Evolutionary conservation across 37 sponge, comb jelly and placozoan genomes (phyloP), one percentile per base, ranked within the genome.

Genomic region (Ephydatia muelleri): DNA sequence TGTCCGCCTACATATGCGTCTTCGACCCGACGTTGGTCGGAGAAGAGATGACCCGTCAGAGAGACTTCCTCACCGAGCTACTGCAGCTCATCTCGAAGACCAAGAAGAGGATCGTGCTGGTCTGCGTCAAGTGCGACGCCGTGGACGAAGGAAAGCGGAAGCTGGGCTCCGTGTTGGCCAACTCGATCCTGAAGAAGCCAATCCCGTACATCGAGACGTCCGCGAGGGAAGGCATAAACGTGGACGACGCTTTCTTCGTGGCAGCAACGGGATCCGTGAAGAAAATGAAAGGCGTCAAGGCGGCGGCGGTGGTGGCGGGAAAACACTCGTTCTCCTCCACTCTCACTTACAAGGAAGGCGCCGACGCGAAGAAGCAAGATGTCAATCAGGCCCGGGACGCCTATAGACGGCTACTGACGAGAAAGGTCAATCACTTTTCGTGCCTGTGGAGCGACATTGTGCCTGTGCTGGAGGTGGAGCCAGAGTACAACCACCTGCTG

Each of bases 161-260:
- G 37, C 49, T 88, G 48, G 86, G 79, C 13, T 35, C 49, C 11
- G 79, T 80, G 38, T 76, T 86, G 5, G 80, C 80, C 36, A n/a
- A 27, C 26, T 80, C 67, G 64, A 75, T 81, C 49, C 49, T 73
- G 33, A 80, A 78, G 38, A 84, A 83, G 48, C 67, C 72, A 21
- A 79, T 91, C 8, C 87, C 92, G 3, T 91, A 91, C 69, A 57
- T 94, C 36, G 92, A 94, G 80, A 85, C 86, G 16, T 91, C 92
- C 13, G 78, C 95, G 29, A 74, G 84, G 28, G 88, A 91, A 6
- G 38, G 38, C 22, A 82, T 94, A 3, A 91, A 91, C 33, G 68
- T 94, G 21, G 89, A 94, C 2, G 92, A 88, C 25, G 89, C 49
- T 8, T 94, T 94, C 65, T 86, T 77, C 47, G 19, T 35, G 16